Percentiles rank a stretch among this genome's conserved stretches.
Conservation (phyloP, 2,113 vertebrate species). For the Nothocercus julius region DNA sequence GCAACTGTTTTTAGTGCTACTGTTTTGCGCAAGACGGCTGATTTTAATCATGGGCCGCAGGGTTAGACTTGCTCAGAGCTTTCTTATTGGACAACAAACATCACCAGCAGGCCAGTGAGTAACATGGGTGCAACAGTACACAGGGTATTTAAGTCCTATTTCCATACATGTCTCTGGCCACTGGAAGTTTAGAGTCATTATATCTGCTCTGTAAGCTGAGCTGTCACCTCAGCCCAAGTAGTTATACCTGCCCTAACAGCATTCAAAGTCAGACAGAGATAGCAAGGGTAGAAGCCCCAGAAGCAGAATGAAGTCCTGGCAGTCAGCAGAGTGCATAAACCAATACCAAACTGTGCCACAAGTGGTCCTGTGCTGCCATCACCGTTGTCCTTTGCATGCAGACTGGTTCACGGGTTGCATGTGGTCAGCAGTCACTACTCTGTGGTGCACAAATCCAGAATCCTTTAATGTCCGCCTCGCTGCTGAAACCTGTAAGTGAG, state of each 20-base stretch:
- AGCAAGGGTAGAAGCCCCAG: neutral
- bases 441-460: neutral
- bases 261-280: neutral
- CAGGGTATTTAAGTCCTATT: neutral
- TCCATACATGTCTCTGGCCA: neutral
- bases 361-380: neutral
- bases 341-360: neutral
- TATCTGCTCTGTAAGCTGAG: neutral
- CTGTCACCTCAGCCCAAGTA: neutral
- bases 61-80: neutral
- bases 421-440: neutral
- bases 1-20: neutral
- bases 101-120: neutral
- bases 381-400: neutral
- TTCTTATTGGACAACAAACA: neutral
- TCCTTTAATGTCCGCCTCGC: neutral
- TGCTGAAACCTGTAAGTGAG: neutral
- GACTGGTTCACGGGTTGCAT: neutral
- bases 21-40: neutral
- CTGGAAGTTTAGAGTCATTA: neutral
- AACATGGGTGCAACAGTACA: neutral
- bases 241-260: rapidly evolving
- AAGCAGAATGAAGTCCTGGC: neutral
- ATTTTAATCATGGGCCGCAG: neutral
- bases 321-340: neutral